Evolutionary conservation across 2,888 invertebrate species (phyloP), one percentile per base, ranked within the genome.

Genomic region (Tenthredo scrophulariae): DNA sequence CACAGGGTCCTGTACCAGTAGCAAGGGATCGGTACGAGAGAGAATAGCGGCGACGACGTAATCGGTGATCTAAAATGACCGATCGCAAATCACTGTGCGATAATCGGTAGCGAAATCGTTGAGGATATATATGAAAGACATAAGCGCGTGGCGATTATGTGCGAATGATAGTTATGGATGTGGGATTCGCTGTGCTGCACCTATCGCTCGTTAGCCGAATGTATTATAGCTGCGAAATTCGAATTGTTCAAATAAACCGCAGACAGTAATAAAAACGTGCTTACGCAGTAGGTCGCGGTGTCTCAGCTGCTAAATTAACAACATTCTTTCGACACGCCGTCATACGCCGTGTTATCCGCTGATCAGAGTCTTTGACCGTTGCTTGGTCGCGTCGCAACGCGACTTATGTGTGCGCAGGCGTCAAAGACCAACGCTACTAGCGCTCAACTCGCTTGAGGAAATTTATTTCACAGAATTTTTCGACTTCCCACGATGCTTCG

Each of bases 281-380:
- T 80, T 58, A 54, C 80, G 40, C 80, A 40, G 62, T 80, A 22
- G 80, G 40, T 80, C 80, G 62, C 80, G 40, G 29, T 83, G 46
- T 83, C 82, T 29, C 82, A 40, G 58, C 65, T 54, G 58, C 26
- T 67, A 70, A 83, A 83, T 83, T 83, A 83, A 83, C 70, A 50
- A 67, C 83, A 83, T 83, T 83, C 83, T 33, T 67, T 33, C 37
- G 67, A 70, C 83, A 33, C 83, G 15, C 26, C 67, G 83, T 67
- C 83, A 67, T 67, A 43, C 54, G 18, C 22, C 22, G 43, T 50
- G 67, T 83, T 83, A 83, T 83, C 83, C 83, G 70, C 5, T n/a
- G 83, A 67, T 83, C 43, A 50, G 65, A 67, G 83, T 83, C 83
- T 83, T 70, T 83, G 83, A 67, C 65, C 83, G 67, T 33, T 29